These are phyloP conservation scores for Ennomos quercinarius DNA, from an alignment of 2,888 invertebrate species.

Conservation along the genomic window DNA sequence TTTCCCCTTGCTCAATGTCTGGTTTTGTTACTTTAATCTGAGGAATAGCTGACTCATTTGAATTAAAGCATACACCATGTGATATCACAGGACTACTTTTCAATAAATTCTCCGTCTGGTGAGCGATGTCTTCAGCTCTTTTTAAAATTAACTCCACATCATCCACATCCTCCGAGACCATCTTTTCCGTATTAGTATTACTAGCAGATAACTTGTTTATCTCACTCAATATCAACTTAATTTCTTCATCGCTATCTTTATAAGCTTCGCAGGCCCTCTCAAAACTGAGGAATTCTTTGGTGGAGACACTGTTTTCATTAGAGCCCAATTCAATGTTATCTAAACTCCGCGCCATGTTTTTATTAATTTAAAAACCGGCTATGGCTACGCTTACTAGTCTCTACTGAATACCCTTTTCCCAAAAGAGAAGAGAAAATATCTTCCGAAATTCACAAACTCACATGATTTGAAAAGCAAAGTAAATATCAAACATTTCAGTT, in stretches of 20 bases:
- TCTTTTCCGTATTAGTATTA: constrained; percentile 53
- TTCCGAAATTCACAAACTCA: too few species aligned
- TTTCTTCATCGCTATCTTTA: constrained; percentile 85
- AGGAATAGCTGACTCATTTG: constrained; percentile 54
- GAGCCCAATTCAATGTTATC: constrained; percentile 56
- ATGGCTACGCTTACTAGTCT: too few species aligned
- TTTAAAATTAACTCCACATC: constrained; percentile 78
- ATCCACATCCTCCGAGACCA: constrained; percentile 65
- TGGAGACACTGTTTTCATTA: constrained; percentile 72
- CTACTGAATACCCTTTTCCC: too few species aligned
- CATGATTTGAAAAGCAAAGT: too few species aligned
- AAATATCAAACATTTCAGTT: constrained; percentile 46
- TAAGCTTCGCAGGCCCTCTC: constrained; percentile 74
- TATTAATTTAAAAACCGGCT: background rate
- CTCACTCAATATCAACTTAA: constrained; percentile 89
- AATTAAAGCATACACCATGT: constrained; percentile 42
- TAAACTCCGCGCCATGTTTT: constrained; percentile 58
- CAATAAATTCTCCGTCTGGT: constrained; percentile 70
- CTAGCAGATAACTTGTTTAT: constrained; percentile 84
- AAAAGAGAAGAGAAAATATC: too few species aligned
- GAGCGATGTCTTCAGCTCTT: constrained; percentile 74
- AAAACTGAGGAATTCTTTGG: constrained; percentile 73
- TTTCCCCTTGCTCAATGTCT: constrained; percentile 51
- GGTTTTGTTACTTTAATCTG: constrained; percentile 74
- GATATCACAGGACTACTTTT: constrained; percentile 63